These are phyloP conservation scores for Tillus elongatus DNA, from an alignment of 2,888 invertebrate species.

Conservation along the genomic window DNA sequence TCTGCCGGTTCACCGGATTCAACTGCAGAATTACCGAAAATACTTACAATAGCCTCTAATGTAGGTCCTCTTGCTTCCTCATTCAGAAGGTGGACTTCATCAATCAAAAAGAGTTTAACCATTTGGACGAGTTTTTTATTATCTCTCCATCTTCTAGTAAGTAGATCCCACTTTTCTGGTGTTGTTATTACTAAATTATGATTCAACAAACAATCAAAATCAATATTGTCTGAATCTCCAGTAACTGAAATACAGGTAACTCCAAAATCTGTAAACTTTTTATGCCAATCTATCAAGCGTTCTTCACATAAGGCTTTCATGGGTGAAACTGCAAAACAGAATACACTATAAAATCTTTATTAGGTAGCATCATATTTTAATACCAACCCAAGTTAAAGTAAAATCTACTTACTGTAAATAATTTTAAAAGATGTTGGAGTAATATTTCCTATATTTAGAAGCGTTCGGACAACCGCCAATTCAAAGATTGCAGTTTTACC, in stretches of 20 bases:
- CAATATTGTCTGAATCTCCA: slow-evolving; percentile 62
- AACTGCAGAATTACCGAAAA: too few relatives aligned
- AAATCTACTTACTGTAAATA: slow-evolving; percentile 47
- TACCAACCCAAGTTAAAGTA: too few relatives aligned
- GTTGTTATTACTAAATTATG: slow-evolving; percentile 65
- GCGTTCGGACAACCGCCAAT: slow-evolving; percentile 60
- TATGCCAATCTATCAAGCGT: slow-evolving; percentile 60
- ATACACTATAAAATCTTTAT: too few relatives aligned
- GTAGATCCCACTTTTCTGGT: slow-evolving; percentile 78
- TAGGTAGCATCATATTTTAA: too few relatives aligned
- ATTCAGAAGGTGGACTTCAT: slow-evolving; percentile 70
- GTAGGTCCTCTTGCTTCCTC: slow-evolving; percentile 64
- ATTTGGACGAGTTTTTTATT: slow-evolving; percentile 52
- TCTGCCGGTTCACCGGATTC: too few relatives aligned
- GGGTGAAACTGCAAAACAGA: slow-evolving; percentile 56
- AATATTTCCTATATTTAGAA: too few relatives aligned
- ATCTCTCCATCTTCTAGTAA: slow-evolving; percentile 67
- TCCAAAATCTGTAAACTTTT: slow-evolving; percentile 56
- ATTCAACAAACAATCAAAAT: slow-evolving; percentile 42
- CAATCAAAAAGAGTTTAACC: slow-evolving; percentile 61
- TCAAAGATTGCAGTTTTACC: slow-evolving; percentile 80
- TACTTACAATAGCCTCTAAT: slow-evolving; percentile 63
- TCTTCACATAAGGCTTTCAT: slow-evolving; percentile 72
- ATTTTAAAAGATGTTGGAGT: too few relatives aligned
- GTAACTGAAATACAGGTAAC: slow-evolving; percentile 61